Evolutionary conservation across 1,140 invertebrate genomes (phyloP).

Genomic region (Drosophila oshimai): DNA sequence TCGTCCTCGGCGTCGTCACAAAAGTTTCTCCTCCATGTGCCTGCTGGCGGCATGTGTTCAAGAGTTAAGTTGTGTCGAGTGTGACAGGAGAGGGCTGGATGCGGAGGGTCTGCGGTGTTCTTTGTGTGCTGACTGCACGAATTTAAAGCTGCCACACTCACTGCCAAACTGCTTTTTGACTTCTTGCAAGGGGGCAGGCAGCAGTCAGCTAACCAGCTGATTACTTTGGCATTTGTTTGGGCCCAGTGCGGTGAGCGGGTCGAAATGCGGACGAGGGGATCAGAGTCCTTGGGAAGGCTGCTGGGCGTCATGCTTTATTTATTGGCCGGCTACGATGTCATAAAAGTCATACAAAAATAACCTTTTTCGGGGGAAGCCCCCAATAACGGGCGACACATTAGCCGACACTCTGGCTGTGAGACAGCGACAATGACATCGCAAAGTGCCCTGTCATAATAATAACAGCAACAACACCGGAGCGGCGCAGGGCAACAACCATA

Average conservation of each 20-base stretch:
- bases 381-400: conserved; percentile 55
- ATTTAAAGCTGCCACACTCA: conserved; percentile 76
- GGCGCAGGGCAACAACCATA: conserved; percentile 46
- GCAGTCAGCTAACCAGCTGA: conserved; percentile 62
- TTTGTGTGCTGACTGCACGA: conserved; percentile 68
- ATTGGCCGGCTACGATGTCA: conserved; percentile 66
- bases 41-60: conserved; percentile 79
- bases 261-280: background rate
- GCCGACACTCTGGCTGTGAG: conserved; percentile 43
- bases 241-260: conserved; percentile 24
- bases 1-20: conserved; percentile 51
- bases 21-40: conserved; percentile 75
- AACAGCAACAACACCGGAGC: conserved; percentile 23
- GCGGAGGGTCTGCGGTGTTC: conserved; percentile 24
- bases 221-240: conserved; percentile 76
- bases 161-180: conserved; percentile 70
- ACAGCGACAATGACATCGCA: conserved; percentile 71
- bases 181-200: conserved; percentile 43
- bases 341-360: conserved; percentile 68
- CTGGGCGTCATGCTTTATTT: conserved; percentile 57
- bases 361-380: conserved; percentile 67
- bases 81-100: conserved; percentile 27
- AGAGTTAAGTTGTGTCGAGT: conserved; percentile 75
- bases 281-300: conserved; percentile 11
- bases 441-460: conserved; percentile 69